Percentiles rank a stretch among this genome's conserved stretches.
phyloP scores from a whole-genome alignment of 2,113 vertebrate species.

The Anoplopoma fimbria region DNA sequence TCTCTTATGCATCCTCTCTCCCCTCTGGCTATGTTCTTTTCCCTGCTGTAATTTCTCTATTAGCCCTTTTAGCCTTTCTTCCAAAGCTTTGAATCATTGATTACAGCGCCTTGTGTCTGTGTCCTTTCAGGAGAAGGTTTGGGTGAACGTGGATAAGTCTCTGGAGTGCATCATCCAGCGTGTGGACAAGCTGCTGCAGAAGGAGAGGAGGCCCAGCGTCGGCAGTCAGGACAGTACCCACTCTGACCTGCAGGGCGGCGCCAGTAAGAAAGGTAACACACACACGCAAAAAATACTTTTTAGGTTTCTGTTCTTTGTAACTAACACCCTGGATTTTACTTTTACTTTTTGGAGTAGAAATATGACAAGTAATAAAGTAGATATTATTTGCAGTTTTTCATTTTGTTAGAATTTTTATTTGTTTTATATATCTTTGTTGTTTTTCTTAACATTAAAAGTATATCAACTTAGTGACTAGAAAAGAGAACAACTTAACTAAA shows the following conservation, averaged over 20 bases:
- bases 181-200: slow-evolving; percentile 96
- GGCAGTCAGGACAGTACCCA: slow-evolving; percentile 87
- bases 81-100: too few relatives aligned
- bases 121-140: slow-evolving; percentile 93
- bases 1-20: neutral
- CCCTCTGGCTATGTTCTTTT: neutral
- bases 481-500: neutral
- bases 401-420: neutral
- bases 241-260: slow-evolving; percentile 81
- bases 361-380: neutral
- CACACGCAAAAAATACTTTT: neutral
- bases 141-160: slow-evolving; percentile 98
- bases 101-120: neutral
- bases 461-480: neutral
- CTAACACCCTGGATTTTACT: too few relatives aligned
- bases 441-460: neutral
- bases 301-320: neutral
- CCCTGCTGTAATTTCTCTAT: neutral
- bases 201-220: slow-evolving; percentile 87
- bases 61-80: neutral
- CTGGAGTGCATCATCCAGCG: slow-evolving; percentile 98
- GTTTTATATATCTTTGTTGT: neutral
- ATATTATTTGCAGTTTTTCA: neutral
- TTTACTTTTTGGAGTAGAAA: neutral
- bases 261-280: slow-evolving; percentile 92